Evolutionary conservation across 2,888 invertebrate genomes (phyloP), one percentile per base, ranked within the genome.

Genomic region (Oscheius onirici): DNA sequence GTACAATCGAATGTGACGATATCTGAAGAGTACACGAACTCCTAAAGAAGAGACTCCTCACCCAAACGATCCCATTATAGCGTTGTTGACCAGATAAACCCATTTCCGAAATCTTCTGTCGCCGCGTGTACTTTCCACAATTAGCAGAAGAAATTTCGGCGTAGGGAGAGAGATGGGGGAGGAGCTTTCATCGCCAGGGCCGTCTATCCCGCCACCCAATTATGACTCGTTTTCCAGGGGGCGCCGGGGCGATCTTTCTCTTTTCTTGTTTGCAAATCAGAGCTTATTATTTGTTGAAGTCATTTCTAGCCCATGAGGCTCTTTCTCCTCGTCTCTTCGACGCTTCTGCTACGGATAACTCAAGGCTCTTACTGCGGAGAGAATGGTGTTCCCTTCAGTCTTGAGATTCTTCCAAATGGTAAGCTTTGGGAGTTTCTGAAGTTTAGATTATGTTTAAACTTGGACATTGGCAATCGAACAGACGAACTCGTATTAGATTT

Each of bases 341-440:
- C 13, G 13, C 28, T 17, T 40, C 22, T 54, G 10, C 8, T 66
- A 13, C 8, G 40, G 20, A 28, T 54, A 40, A 26, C 17, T 3
- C 17, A 52, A 13, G 74, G 76, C 13, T 85, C 85, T 10, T 86
- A 76, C 60, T 86, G 86, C 71, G 86, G 86, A 26, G 76, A 78
- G 55, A 80, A 80, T 67, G 86, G 83, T 10, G 86, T 86, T 17
- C 86, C 86, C 8, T 86, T 83, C 76, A 83, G 83, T 61, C 74
- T 86, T 28, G 86, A 86, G 68, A 81, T 81, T 24, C 71, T 81
- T 54, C 74, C 80, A 6, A 77, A 78, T 68, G 83, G 83, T 78
- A 46, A 61, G 74, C 68, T 41, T 41, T 17, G 5, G 55, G 10
- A 34, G n/a, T n/a, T 40, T n/a, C 24, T 15, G 40, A 41, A 6